Base-by-base conservation (phyloP, 1,140 invertebrate species). In the Gonioctena quinquepunctata region DNA sequence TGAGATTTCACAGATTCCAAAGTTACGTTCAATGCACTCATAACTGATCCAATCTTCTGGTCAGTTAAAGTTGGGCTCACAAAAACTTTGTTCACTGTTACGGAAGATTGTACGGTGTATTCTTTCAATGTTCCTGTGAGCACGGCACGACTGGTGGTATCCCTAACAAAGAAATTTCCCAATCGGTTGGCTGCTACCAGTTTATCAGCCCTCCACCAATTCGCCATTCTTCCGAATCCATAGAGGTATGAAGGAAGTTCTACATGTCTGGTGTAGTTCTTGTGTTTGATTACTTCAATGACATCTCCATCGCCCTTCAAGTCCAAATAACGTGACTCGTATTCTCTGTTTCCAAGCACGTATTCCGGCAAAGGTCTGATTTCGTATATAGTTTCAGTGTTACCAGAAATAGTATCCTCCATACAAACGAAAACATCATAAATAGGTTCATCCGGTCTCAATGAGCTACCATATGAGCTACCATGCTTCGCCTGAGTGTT, bases 341-440 rank as follows among this genome's bases (percentile, higher is more conserved):
- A 82, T 3, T 86, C 86, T 57, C 84, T 77, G 33, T 63, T 66
- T 62, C 82, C 73, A 2, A 85, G 11, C 73, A 86, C 79, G 68
- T 87, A 85, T 16, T 87, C 78, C 3, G 87, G 82, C 23, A 90
- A 80, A 1, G 87, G 87, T 13, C 84, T 84, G 6, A 92, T 86
- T 19, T 90, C 86, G 80, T 92, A 92, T 0, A 87, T 68, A 11
- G 89, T 90, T 79, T 91, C 88, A 75, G 88, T 90, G 77, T 87
- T 86, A 52, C 91, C 91, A 73, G 86, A 87, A 25, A 92, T 86
- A 5, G 90, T 87, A 68, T 89, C 86, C 81, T 93, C 91, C 88
- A 91, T 89, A 28, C 86, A 87, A 67, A 86, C 89, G 81, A 86
- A 92, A 13, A 85, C 80, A 2, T 85, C 88, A 71, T 85, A 83